These are phyloP conservation scores for Lithosia quadra DNA, from an alignment of 2,888 invertebrate genomes.

Conservation along the genomic window DNA sequence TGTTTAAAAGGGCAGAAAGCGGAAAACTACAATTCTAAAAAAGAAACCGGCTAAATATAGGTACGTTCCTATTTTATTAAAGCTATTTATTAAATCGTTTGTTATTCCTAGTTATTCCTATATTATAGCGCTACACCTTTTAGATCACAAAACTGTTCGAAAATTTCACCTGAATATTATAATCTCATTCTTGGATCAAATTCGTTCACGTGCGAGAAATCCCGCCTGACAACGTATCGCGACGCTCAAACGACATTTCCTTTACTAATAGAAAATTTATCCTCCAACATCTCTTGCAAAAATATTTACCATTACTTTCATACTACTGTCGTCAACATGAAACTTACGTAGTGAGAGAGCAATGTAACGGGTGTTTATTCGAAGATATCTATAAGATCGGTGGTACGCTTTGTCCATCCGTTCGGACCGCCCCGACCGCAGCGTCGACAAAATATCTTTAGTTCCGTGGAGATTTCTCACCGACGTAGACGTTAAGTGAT, in stretches of 20 bases:
- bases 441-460: slow-evolving; percentile 77
- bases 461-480: slow-evolving; percentile 72
- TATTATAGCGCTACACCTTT: slow-evolving; percentile 18
- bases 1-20: no score
- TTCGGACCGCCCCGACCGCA: slow-evolving; percentile 51
- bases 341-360: slow-evolving; percentile 43
- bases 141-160: slow-evolving; percentile 42
- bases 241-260: slow-evolving; percentile 53
- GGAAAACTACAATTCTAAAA: no score
- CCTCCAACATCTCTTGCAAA: slow-evolving; percentile 19
- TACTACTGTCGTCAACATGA: slow-evolving; percentile 1
- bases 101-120: background rate
- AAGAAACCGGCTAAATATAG: background rate
- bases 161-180: slow-evolving; percentile 70
- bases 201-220: slow-evolving; percentile 80
- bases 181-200: slow-evolving; percentile 78
- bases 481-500: slow-evolving; percentile 66
- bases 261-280: slow-evolving; percentile 42
- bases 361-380: slow-evolving; percentile 60
- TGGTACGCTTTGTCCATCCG: slow-evolving; percentile 38
- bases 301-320: slow-evolving; percentile 46
- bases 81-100: background rate
- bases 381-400: slow-evolving; percentile 50
- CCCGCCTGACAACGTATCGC: slow-evolving; percentile 71
- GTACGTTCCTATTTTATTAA: background rate